Evolutionary conservation across 2,888 invertebrate species (phyloP).

Genomic region (Mesorhabditis spiculigera): DNA sequence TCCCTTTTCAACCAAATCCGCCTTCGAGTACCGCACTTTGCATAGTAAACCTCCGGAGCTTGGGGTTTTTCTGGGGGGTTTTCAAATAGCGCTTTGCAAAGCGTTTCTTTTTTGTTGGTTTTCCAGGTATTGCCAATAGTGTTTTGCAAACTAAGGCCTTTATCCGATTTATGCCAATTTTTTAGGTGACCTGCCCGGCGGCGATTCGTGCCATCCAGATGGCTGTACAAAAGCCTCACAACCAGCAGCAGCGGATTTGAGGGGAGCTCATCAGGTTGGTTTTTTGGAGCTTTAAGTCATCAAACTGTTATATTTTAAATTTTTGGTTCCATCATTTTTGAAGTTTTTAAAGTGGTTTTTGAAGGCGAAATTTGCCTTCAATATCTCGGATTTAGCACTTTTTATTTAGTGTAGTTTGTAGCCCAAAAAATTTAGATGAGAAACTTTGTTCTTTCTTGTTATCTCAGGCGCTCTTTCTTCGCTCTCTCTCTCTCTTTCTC

Average conservation of each 20-base stretch:
- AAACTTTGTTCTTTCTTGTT: neutral
- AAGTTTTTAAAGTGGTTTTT: neutral
- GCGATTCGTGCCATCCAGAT: slow-evolving; percentile 52
- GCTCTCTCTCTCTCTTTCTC: slow-evolving; percentile 11
- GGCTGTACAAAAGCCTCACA: slow-evolving; percentile 24
- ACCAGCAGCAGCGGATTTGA: slow-evolving; percentile 20
- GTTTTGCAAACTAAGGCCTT: too few relatives aligned
- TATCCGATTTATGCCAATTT: neutral
- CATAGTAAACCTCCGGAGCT: too few relatives aligned
- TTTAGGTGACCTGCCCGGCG: slow-evolving; percentile 36
- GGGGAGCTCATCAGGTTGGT: slow-evolving; percentile 37
- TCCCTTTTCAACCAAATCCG: too few relatives aligned
- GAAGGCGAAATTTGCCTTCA: too few relatives aligned
- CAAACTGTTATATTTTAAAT: neutral
- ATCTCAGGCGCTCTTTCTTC: neutral
- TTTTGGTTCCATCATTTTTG: slow-evolving; percentile 1
- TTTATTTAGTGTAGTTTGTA: too few relatives aligned
- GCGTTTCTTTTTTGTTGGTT: too few relatives aligned
- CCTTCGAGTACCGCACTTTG: too few relatives aligned
- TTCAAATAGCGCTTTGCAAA: too few relatives aligned
- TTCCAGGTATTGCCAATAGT: too few relatives aligned
- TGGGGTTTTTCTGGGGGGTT: too few relatives aligned
- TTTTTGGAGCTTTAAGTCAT: neutral
- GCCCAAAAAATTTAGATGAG: too few relatives aligned
- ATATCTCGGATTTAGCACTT: too few relatives aligned